Base-by-base conservation (phyloP, 2,888 invertebrate genomes). In the Lasioglossum leucozonium region DNA sequence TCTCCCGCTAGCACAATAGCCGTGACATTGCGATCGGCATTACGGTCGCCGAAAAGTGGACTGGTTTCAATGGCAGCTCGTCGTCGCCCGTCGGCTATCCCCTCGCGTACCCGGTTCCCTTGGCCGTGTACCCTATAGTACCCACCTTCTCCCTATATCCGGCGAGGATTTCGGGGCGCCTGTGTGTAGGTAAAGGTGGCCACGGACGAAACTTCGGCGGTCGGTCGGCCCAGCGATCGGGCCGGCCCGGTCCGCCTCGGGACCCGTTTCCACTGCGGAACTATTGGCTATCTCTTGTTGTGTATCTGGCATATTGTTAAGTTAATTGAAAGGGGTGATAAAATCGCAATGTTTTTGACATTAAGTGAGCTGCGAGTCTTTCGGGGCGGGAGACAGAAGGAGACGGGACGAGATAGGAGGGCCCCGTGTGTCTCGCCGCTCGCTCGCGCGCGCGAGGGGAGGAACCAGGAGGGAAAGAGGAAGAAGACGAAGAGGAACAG, bases 261-360 rank as follows among this genome's bases (percentile, higher is more conserved):
- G 26, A 44, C 71, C 81, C 82, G 80, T 82, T 81, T 75, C 82
- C 82, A 81, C 88, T 71, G 91, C 85, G 74, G 82, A 91, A 89
- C 86, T 88, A 91, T 92, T 92, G 91, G 55, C 92, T 88, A 92
- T 90, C 92, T 90, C 88, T 82, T 82, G 86, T 86, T 89, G 88
- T 80, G 89, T 91, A 92, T 93, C 93, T 89, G 91, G 90, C 90
- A 92, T 90, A 93, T 93, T 93, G 93, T 93, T 91, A 87, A 90
- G 92, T 92, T 93, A 93, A 93, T 93, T 93, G 93, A 91, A 91
- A 91, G 89, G 85, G 84, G 84, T 83, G 93, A 93, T 93, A 93
- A 92, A 92, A 93, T 93, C 93, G 88, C 92, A 87, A 92, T 91
- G 91, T 91, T 93, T 92, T 92, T 92, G 90, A 93, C 92, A 87